phyloP scores from a whole-genome alignment of 2,113 vertebrate genomes.

The Podiceps cristatus region DNA sequence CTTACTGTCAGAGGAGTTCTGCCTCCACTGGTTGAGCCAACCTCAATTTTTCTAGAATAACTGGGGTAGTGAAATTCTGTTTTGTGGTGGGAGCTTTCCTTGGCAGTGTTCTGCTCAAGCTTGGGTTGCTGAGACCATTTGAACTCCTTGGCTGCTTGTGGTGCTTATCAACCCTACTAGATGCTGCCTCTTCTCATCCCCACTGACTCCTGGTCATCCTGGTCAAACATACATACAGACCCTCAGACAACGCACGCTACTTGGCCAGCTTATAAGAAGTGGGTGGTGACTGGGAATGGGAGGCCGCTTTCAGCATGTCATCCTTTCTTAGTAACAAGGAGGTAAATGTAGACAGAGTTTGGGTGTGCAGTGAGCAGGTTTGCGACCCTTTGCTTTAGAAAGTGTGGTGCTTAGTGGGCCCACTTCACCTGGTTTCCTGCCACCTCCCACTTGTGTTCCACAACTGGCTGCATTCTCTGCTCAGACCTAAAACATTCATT shows the following conservation, averaged over 20 bases:
- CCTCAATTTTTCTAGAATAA: background rate
- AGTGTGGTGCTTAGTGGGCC: background rate
- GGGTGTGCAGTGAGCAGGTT: background rate
- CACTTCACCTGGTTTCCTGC: background rate
- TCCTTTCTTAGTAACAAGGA: background rate
- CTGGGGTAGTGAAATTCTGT: background rate
- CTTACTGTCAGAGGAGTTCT: background rate
- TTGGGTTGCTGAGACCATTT: background rate
- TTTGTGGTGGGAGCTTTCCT: background rate
- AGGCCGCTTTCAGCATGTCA: background rate
- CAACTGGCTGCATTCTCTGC: background rate
- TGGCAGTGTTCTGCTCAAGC: background rate
- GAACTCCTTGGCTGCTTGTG: background rate
- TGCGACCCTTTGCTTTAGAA: background rate
- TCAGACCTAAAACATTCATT: background rate
- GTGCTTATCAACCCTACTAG: background rate
- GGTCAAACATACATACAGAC: background rate
- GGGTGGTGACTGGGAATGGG: background rate
- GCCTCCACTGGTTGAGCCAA: background rate
- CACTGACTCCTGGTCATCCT: background rate
- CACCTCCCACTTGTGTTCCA: background rate
- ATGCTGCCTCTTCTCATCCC: background rate
- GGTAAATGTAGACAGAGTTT: background rate
- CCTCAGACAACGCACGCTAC: fast-evolving
- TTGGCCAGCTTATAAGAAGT: background rate